Evolutionary conservation across 2,888 invertebrate species (phyloP).

Genomic region (Kuschelorhynchus macadamiae): DNA sequence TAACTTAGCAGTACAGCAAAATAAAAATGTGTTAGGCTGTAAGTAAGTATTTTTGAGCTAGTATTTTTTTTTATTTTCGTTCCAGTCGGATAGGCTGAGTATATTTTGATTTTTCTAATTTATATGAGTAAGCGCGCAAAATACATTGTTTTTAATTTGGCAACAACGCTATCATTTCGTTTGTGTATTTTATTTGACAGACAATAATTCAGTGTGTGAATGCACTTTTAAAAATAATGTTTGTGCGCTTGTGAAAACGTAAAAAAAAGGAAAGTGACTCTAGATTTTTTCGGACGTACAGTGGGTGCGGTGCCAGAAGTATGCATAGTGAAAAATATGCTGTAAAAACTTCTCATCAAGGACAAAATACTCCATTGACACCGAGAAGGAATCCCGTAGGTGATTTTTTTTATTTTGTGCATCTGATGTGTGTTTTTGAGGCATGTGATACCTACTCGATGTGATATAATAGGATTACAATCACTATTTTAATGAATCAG

Average conservation of each 20-base stretch:
- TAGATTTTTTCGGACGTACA: slow-evolving; percentile 5
- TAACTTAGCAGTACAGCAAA: too few species aligned
- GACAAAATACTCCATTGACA: background rate
- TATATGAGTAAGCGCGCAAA: too few species aligned
- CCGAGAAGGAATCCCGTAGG: background rate
- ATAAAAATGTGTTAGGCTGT: too few species aligned
- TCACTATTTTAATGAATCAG: too few species aligned
- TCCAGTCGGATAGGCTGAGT: too few species aligned
- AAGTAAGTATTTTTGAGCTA: too few species aligned
- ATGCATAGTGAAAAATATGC: background rate
- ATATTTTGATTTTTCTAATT: too few species aligned
- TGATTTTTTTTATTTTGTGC: background rate
- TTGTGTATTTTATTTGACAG: slow-evolving; percentile 26
- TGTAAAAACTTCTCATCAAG: background rate
- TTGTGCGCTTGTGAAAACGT: background rate
- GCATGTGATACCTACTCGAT: too few species aligned
- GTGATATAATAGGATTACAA: too few species aligned
- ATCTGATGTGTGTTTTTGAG: too few species aligned
- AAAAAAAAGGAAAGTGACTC: slow-evolving; percentile 20
- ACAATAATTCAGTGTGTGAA: slow-evolving; percentile 31
- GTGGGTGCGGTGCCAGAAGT: background rate
- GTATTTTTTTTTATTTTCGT: too few species aligned
- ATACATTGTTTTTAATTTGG: slow-evolving; percentile 16
- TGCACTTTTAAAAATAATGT: slow-evolving; percentile 43
- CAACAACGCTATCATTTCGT: slow-evolving; percentile 24